Evolutionary conservation across 2,888 invertebrate genomes (phyloP).

Genomic region (Pemphredon lugubris): DNA sequence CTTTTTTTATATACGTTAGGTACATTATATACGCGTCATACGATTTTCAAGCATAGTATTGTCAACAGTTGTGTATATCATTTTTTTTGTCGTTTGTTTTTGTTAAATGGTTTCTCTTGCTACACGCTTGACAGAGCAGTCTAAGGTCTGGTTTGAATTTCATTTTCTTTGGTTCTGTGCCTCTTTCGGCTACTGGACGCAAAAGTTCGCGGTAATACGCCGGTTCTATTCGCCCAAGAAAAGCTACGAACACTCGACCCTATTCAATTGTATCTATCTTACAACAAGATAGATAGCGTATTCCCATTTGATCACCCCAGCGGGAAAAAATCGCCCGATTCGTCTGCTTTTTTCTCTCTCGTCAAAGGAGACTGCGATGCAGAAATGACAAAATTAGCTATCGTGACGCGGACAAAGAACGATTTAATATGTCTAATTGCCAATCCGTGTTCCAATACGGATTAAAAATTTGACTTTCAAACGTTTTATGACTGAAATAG

Average conservation of each 20-base stretch:
- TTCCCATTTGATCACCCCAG: conserved; percentile 9
- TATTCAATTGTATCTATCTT: conserved; percentile 27
- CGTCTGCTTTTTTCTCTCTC: not conserved
- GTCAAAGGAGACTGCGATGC: not conserved
- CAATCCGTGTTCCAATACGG: not conserved
- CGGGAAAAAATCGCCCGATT: conserved; percentile 7
- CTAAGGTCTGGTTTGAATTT: conserved; percentile 54
- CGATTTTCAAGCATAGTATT: conserved; percentile 79
- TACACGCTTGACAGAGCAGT: conserved; percentile 57
- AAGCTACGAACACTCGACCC: conserved; percentile 25
- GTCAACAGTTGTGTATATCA: conserved; percentile 79
- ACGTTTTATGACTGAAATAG: not conserved
- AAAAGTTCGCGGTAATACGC: conserved; percentile 57
- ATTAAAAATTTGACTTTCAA: not conserved
- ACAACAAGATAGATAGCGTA: conserved; percentile 25
- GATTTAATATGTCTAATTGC: too few species aligned
- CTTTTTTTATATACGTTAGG: conserved; percentile 72
- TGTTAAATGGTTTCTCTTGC: conserved; percentile 53
- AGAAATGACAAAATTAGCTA: too few species aligned
- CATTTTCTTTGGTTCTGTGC: conserved; percentile 58
- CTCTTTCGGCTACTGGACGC: conserved; percentile 61
- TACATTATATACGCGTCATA: conserved; percentile 77
- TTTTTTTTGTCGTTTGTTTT: conserved; percentile 45
- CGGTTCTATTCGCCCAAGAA: conserved; percentile 35
- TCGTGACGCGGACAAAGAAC: too few species aligned